Evolutionary conservation across 2,113 vertebrate genomes (phyloP).

Genomic region (Benitochromis conjunctus): DNA sequence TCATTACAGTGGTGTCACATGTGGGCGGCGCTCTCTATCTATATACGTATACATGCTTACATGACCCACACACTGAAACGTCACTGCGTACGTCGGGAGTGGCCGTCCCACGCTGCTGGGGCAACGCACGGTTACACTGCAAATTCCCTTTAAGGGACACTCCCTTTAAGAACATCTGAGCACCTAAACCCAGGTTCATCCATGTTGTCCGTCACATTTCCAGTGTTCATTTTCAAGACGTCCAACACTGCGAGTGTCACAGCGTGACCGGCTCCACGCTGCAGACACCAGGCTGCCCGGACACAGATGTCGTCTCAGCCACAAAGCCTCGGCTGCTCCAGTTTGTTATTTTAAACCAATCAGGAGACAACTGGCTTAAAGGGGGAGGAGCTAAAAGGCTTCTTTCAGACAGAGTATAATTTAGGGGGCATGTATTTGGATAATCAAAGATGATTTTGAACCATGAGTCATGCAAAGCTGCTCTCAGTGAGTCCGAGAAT

Average conservation of each 20-base stretch:
- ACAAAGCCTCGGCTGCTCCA: too few species aligned
- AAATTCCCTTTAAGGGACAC: neutral
- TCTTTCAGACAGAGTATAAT: neutral
- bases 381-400: neutral
- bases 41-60: neutral
- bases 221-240: neutral
- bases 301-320: too few species aligned
- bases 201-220: neutral
- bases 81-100: fast-evolving
- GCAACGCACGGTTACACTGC: neutral
- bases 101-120: neutral
- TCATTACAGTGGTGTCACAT: neutral
- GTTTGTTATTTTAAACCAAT: neutral
- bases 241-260: neutral
- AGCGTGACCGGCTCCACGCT: neutral
- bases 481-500: neutral
- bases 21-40: too few species aligned
- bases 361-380: neutral
- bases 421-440: neutral
- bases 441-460: neutral
- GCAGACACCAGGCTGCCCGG: neutral
- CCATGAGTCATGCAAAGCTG: neutral
- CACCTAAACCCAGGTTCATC: neutral
- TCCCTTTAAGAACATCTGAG: neutral
- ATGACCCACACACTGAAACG: neutral